Base-by-base conservation (phyloP, 2,888 invertebrate genomes). In the Cotesia congregata region DNA sequence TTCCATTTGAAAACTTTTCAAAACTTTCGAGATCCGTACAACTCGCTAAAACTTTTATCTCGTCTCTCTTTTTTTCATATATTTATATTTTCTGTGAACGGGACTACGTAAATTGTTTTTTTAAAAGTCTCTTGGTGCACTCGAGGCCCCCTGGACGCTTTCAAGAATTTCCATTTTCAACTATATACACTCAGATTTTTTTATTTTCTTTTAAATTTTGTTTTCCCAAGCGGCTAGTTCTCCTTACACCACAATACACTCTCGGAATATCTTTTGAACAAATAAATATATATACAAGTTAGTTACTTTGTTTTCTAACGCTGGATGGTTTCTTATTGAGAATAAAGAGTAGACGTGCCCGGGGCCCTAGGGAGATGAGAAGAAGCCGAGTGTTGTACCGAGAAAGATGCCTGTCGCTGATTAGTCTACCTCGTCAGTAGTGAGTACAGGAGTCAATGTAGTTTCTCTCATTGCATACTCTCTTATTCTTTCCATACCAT, bases 381-480 rank as follows among this genome's bases (percentile, higher is more conserved):
- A 50, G 50, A 50, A 50, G 50, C 50, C 50, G 50, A 50, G 50
- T 60, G 61, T 59, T 50, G 20, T 6, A 62, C 17, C 6, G 15
- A 80, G 67, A 74, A 77, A 80, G 82, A 82, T 82, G 75, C 78
- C 78, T 82, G 73, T 68, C 75, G 72, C 75, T 77, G 82, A 82
- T 82, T 82, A 80, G 78, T 70, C 75, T 59, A 77, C 79, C 77
- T 80, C 80, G 77, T 76, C 80, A 77, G 67, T 77, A 72, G 9
- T 50, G 30, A 3, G 30, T 30, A 30, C 30, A 30, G 30, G 30
- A 50, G 50, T 50, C 73, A 9, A 68, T 68, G 40, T 40, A 15
- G 61, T 17, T 38, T 71, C 71, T 38, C 38, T 71, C 9, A 6
- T 20, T 2, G 30, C 30, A 30, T 30, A 30, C 50, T 50, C 50